phyloP scores from a whole-genome alignment of 2,888 invertebrate genomes.

The Argyra leucocephala region DNA sequence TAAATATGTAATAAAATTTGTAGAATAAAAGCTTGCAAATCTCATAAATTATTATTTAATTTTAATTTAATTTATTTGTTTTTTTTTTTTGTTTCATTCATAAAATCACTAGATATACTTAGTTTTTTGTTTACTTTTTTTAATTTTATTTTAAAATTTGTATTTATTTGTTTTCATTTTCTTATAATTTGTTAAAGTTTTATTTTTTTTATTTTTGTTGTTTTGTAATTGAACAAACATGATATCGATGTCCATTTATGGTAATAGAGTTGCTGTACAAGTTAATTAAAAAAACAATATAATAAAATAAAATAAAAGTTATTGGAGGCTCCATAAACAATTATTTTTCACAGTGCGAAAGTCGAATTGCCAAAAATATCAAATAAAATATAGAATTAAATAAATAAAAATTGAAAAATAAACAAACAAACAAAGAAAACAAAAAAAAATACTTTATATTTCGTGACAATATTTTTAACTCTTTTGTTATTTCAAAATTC shows the following conservation, averaged over 20 bases:
- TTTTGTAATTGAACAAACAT: conserved; percentile 3
- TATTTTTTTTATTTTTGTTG: background rate
- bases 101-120: background rate
- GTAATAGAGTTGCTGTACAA: background rate
- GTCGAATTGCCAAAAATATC: no score
- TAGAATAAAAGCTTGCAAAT: background rate
- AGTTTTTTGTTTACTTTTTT: no score
- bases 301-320: background rate
- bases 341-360: no score
- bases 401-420: background rate
- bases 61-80: no score
- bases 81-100: background rate
- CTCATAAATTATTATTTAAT: background rate
- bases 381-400: background rate
- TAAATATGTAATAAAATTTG: background rate
- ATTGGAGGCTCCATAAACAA: background rate
- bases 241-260: background rate
- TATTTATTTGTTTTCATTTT: no score
- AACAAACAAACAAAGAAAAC: background rate
- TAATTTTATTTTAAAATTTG: background rate
- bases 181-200: no score
- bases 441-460: no score
- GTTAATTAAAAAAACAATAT: background rate
- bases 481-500: no score
- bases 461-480: no score